Percentiles rank a stretch among this genome's conserved stretches.
phyloP scores from a whole-genome alignment of 1,140 invertebrate species.

The Delia radicum region DNA sequence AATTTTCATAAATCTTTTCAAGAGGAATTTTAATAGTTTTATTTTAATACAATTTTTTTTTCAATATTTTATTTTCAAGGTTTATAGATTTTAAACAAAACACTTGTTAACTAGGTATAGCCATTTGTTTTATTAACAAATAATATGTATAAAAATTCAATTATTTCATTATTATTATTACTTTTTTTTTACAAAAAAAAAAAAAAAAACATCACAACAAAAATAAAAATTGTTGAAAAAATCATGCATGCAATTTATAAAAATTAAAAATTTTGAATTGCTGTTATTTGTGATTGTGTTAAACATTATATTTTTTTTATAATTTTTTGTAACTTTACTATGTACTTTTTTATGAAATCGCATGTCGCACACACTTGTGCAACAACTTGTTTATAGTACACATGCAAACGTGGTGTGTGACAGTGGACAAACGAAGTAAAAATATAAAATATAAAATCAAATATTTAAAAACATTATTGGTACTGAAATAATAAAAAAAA shows the following conservation, averaged over 20 bases:
- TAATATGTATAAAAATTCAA: too few relatives aligned
- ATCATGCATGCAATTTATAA: slow-evolving; percentile 3
- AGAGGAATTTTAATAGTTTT: too few relatives aligned
- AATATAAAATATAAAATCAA: neutral
- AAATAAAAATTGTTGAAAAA: neutral
- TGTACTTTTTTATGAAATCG: slow-evolving; percentile 12
- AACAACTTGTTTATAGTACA: neutral
- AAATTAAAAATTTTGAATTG: neutral
- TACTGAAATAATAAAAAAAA: too few relatives aligned
- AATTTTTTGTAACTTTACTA: neutral
- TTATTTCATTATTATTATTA: neutral
- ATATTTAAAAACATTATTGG: too few relatives aligned
- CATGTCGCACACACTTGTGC: slow-evolving; percentile 21
- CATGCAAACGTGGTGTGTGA: neutral
- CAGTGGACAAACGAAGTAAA: neutral
- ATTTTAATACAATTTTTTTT: too few relatives aligned
- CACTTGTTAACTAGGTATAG: too few relatives aligned
- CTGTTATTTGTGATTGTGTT: neutral
- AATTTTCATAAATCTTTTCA: too few relatives aligned
- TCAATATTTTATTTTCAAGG: too few relatives aligned
- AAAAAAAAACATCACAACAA: neutral
- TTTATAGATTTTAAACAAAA: too few relatives aligned
- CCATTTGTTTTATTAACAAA: too few relatives aligned
- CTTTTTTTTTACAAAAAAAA: neutral
- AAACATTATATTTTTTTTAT: neutral